Evolutionary conservation across 2,888 invertebrate species (phyloP).

Genomic region (Leptinotarsa rubiginosa): DNA sequence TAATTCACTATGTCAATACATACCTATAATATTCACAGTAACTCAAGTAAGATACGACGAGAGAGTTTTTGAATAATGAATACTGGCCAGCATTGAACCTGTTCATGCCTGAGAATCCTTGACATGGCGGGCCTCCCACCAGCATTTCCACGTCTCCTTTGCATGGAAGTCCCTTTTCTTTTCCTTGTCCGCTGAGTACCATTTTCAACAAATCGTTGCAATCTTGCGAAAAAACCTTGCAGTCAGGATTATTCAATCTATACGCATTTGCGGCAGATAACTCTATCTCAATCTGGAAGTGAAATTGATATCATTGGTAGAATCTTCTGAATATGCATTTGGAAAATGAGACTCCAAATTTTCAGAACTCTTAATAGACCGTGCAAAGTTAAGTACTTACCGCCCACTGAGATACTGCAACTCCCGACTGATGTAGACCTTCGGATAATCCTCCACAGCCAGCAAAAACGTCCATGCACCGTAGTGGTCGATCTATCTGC

Average conservation of each 20-base stretch:
- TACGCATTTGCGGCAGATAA: constrained; percentile 84
- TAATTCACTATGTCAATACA: neutral
- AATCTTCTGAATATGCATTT: too few species aligned
- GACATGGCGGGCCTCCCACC: constrained; percentile 90
- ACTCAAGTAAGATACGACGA: constrained; percentile 84
- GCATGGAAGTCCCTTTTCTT: constrained; percentile 70
- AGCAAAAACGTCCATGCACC: constrained; percentile 84
- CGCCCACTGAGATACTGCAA: constrained; percentile 82
- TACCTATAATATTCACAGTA: constrained; percentile 86
- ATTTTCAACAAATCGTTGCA: constrained; percentile 79
- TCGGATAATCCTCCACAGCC: constrained; percentile 88
- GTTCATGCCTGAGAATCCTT: constrained; percentile 92
- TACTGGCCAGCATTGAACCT: constrained; percentile 86
- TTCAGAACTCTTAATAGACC: too few species aligned
- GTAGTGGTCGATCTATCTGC: constrained; percentile 68
- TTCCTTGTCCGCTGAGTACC: constrained; percentile 72
- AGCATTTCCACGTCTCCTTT: constrained; percentile 86
- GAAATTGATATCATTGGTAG: neutral
- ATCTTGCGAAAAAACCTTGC: constrained; percentile 84
- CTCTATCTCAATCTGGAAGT: constrained; percentile 77
- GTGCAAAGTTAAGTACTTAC: constrained; percentile 49
- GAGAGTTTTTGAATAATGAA: constrained; percentile 86
- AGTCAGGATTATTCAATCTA: constrained; percentile 78
- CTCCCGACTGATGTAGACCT: constrained; percentile 77
- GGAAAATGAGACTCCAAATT: too few species aligned